Conservation (phyloP, 92 coral and sea anemone genomes). For the Zoanthus sociatus region DNA sequence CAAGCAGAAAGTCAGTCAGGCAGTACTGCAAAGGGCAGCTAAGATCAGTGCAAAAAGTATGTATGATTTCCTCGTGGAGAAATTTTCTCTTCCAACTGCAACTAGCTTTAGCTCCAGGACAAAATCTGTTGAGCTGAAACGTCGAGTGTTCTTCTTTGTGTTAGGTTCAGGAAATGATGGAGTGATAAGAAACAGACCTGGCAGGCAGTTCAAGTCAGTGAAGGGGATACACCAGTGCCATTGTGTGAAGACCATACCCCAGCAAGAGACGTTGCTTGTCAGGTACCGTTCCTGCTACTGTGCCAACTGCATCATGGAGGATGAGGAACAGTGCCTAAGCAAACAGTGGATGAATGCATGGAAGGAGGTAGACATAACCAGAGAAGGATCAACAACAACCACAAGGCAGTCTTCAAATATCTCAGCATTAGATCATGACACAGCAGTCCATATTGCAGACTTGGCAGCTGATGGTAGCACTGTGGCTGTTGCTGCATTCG, state of each 20-base stretch:
- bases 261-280: background rate
- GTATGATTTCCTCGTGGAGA: background rate
- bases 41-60: background rate
- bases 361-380: background rate
- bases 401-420: background rate
- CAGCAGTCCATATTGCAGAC: background rate
- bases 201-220: slow-evolving; percentile 9
- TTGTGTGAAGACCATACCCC: slow-evolving; percentile 11
- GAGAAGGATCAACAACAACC: background rate
- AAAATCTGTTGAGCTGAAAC: slow-evolving; percentile 10
- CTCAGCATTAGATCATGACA: background rate
- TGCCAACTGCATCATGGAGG: background rate
- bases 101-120: background rate
- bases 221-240: slow-evolving; percentile 50
- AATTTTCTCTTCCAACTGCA: background rate
- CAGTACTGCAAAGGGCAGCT: background rate
- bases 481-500: background rate
- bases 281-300: background rate
- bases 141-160: slow-evolving; percentile 20
- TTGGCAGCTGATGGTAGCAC: background rate
- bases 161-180: slow-evolving; percentile 25
- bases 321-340: background rate
- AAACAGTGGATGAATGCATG: background rate
- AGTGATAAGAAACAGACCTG: slow-evolving; percentile 36
- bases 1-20: background rate